Evolutionary conservation across 2,888 invertebrate species (phyloP), one percentile per base, ranked within the genome.

Genomic region (Syrista parreyssii): DNA sequence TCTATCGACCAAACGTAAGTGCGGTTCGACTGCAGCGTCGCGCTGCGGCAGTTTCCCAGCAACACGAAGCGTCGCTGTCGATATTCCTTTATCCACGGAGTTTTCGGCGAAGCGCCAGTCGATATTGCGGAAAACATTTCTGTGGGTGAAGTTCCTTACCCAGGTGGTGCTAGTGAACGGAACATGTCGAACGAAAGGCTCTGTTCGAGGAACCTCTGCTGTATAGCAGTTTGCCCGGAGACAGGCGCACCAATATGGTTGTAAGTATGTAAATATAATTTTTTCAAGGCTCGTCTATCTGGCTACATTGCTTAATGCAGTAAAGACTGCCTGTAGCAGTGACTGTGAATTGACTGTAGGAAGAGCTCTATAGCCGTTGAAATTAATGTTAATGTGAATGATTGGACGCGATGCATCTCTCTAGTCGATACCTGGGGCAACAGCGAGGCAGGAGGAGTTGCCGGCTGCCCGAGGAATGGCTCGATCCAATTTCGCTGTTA

Each of bases 401-500:
- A 85, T 86, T 87, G 84, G 87, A 82, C 83, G 76, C 87, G 84
- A 85, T 87, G 87, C 87, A 86, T 87, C 86, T 86, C 84, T 83
- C 83, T 83, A 79, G 84, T 84, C 84, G 84, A 76, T 83, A 80
- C 80, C 79, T 77, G 82, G 55, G 55, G 23, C 23, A 55, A 55
- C 55, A 55, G 55, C 55, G 23, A 55, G 55, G 55, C 55, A 55
- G 9, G 23, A 55, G 55, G 55, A 55, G 23, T 9, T 55, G 23
- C 55, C 55, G 55, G 55, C 23, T 55, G 23, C 55, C 55, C 2
- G 55, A 23, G 55, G 55, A 55, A 55, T 9, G 55, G 55, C 55
- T 55, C 55, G 83, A 85, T 87, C 86, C 87, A 88, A 88, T 88
- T 87, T 86, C 83, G 84, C 81, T 85, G 87, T 88, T 88, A 88